Base-by-base conservation (phyloP, 2,113 vertebrate species). In the Strix uralensis region DNA sequence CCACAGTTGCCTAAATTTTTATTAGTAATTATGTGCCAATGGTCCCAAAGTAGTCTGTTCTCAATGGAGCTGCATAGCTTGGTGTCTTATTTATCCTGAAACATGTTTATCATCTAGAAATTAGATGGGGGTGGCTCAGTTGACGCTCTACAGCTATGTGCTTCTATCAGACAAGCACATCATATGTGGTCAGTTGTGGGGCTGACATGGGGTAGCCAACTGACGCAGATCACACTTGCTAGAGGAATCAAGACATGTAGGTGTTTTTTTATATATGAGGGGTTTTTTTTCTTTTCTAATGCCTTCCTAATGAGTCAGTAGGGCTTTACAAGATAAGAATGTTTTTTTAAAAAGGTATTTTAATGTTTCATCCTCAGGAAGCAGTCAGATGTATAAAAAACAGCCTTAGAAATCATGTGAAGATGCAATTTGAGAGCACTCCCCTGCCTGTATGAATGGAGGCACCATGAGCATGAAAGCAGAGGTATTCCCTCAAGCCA, bases 121-220 rank as follows among this genome's bases (percentile, higher is more conserved):
- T 67, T 14, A 42, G 11, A 6, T 34, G 29, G 9, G 4, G 19
- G 12, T 73, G 59, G 29, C 65, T 85, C 51, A n/a, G 29, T 9
- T 62, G 47, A 58, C 30, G 47, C 27, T 83, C 14, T 49, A 14
- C 36, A 58, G 26, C 79, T 61, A 22, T 42, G 38, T 65, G 49
- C 54, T 59, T 25, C 40, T 85, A 34, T 32, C 54, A 57, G n/a
- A 21, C 13, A 44, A 72, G 58, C 13, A 2, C 36, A 16, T 34
- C 0, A 0, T 38, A 8, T 6, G 38, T 32, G 15, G 18, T 29
- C 15, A 5, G 25, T 14, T 29, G 22, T 32, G 29, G 22, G 51
- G 15, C 52, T 82, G 42, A 26, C 18, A 2, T 11, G 13, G n/a
- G 1, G 7, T 9, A 32, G 26, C 22, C 20, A 4, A 4, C 36